A percentile compares a stretch with the other conserved stretches of the same genome.
Conservation (phyloP, 2,888 invertebrate species). For the Invenusta paracnida region DNA sequence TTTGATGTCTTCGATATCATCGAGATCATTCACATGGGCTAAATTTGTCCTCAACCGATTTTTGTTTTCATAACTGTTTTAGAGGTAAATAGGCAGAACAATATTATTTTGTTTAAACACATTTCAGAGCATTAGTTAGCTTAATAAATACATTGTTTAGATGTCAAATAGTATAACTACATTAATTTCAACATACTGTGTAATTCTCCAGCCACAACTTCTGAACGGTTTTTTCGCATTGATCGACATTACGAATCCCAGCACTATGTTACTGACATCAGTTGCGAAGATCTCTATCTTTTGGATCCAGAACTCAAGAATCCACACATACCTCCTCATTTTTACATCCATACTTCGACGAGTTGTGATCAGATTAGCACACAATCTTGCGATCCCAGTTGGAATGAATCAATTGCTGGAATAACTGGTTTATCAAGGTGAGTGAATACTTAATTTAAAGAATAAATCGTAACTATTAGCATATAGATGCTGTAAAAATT, state of each 20-base stretch:
- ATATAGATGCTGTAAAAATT: too few relatives aligned
- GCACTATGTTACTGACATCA: constrained; percentile 89
- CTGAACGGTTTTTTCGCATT: constrained; percentile 90
- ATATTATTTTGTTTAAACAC: too few relatives aligned
- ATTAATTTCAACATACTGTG: too few relatives aligned
- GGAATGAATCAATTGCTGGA: background rate
- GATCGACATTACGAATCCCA: constrained; percentile 90
- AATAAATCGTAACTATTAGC: background rate
- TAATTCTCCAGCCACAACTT: constrained; percentile 87
- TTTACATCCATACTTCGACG: background rate
- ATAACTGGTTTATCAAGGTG: background rate
- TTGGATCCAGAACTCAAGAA: constrained; percentile 68
- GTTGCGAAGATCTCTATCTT: constrained; percentile 78
- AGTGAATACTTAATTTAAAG: background rate
- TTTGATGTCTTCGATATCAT: too few relatives aligned
- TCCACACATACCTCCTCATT: constrained; percentile 35
- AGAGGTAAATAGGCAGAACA: too few relatives aligned
- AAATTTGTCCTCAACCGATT: too few relatives aligned
- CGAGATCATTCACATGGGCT: too few relatives aligned
- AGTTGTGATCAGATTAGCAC: background rate
- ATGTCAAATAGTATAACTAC: too few relatives aligned
- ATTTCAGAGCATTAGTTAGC: too few relatives aligned
- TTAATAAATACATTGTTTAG: too few relatives aligned
- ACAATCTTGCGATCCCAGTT: background rate
- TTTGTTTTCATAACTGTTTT: too few relatives aligned